These are phyloP conservation scores for Kryptolebias marmoratus DNA, from an alignment of 2,113 vertebrate genomes.

Conservation along the genomic window DNA sequence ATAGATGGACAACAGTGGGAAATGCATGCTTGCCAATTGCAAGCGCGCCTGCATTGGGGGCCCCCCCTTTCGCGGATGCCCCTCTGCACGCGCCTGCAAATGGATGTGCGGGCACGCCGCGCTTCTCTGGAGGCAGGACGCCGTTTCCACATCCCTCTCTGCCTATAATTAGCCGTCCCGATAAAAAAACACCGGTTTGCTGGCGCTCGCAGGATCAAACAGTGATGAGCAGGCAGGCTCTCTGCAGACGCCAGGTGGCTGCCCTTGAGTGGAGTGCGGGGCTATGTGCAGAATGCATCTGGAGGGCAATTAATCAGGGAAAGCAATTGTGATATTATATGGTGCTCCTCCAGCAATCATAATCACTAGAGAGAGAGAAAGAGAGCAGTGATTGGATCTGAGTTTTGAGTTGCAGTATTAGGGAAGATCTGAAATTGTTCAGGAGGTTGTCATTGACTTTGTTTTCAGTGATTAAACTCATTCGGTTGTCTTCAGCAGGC, in stretches of 20 bases:
- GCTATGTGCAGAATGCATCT: slow-evolving; percentile 62
- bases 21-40: slow-evolving; percentile 8
- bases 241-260: slow-evolving; percentile 71
- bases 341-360: slow-evolving; percentile 53
- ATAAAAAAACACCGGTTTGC: slow-evolving; percentile 67
- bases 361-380: slow-evolving; percentile 30
- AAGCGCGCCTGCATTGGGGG: slow-evolving; percentile 8
- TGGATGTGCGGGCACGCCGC: slow-evolving; percentile 61
- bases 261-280: slow-evolving; percentile 68
- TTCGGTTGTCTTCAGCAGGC: slow-evolving; percentile 9
- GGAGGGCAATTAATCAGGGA: slow-evolving; percentile 69
- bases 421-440: slow-evolving; percentile 33
- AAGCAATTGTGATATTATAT: slow-evolving; percentile 57
- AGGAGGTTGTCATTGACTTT: slow-evolving; percentile 21
- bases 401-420: slow-evolving; percentile 49
- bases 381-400: slow-evolving; percentile 27
- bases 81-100: slow-evolving; percentile 50
- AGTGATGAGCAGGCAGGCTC: slow-evolving; percentile 70
- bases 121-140: slow-evolving; percentile 64
- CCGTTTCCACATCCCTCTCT: slow-evolving; percentile 62
- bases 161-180: slow-evolving; percentile 73
- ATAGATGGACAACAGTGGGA: slow-evolving; percentile 51
- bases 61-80: slow-evolving; percentile 2
- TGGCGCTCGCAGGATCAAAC: slow-evolving; percentile 70
- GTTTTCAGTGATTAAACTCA: slow-evolving; percentile 22